Base-by-base conservation (phyloP, 1,140 invertebrate genomes). In the Aphelenchoides besseyi region DNA sequence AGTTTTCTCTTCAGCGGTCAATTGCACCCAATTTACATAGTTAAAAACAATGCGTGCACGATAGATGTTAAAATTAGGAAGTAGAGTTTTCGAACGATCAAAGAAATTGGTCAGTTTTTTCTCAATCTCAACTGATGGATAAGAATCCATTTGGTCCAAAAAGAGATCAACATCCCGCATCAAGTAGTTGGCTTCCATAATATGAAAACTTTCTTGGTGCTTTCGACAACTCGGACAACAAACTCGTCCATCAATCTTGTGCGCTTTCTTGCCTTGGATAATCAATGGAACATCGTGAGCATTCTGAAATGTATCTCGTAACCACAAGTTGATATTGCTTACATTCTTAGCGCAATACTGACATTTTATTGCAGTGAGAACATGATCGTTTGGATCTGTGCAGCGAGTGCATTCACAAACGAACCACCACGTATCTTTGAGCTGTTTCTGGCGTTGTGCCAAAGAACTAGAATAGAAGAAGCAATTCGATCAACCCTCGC, bases 391-490 rank as follows among this genome's bases (percentile, higher is more conserved):
- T n/a, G 62, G 37, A 52, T 83, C 82, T 2, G 32, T 52, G 57
- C 82, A 83, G 29, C 82, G 62, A 9, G 70, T 70, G 63, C 82
- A 83, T n/a, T 85, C 37, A 57, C 82, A 83, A 3, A 80, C 63
- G 54, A 83, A 83, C 54, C 78, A 82, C 81, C 81, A 82, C 8
- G 80, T 82, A 41, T 82, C 82, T 66, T 82, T 79, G 1, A 83
- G 66, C 59, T 82, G 54, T 71, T 85, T 82, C 23, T 63, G 52
- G 23, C 83, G 74, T 59, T 81, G 76, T 55, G 82, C 77, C n/a
- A 80, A 80, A 12, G 69, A 37, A 66, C 73, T 74, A 54, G 32
- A 78, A 33, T 66, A 36, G 30, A 66, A 1, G n/a, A 61, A 61
- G 2, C n/a, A 52, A 1, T 52, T 61, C 2, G 16, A 78, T 69